Conservation (phyloP, 2,888 invertebrate genomes). For the Melanostoma scalare region DNA sequence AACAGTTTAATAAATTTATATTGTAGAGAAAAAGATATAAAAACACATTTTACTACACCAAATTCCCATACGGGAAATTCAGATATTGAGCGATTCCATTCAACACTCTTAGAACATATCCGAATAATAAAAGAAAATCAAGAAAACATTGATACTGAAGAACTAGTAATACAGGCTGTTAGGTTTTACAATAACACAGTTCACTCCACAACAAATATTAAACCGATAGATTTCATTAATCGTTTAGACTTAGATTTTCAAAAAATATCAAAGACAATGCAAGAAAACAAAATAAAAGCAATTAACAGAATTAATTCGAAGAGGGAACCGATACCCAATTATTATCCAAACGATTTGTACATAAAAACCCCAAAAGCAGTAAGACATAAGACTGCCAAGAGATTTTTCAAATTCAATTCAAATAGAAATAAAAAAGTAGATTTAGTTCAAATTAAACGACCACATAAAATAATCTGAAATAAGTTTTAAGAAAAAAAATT, state of each 20-base stretch:
- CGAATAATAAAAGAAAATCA: constrained; percentile 44
- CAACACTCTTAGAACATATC: constrained; percentile 43
- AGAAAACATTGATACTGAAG: constrained; percentile 41
- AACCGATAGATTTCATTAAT: constrained; percentile 60
- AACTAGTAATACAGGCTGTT: constrained; percentile 57
- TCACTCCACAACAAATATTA: constrained; percentile 50
- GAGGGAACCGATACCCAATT: no score
- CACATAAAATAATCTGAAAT: neutral
- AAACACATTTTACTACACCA: constrained; percentile 30
- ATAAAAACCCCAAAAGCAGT: constrained; percentile 43
- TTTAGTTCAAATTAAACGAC: constrained; percentile 19
- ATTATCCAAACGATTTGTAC: constrained; percentile 19
- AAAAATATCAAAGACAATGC: no score
- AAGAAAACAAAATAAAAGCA: no score
- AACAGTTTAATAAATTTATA: constrained; percentile 22
- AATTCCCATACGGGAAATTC: constrained; percentile 45
- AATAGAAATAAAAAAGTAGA: constrained; percentile 8
- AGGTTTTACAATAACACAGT: constrained; percentile 64
- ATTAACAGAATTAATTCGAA: no score
- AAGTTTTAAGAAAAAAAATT: neutral
- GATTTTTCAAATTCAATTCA: no score
- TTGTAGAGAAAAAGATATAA: constrained; percentile 30
- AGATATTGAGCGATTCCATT: no score
- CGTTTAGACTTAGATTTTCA: no score
- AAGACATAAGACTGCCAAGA: no score